phyloP scores from a whole-genome alignment of 2,888 invertebrate species.

The Leptinotarsa juncta region DNA sequence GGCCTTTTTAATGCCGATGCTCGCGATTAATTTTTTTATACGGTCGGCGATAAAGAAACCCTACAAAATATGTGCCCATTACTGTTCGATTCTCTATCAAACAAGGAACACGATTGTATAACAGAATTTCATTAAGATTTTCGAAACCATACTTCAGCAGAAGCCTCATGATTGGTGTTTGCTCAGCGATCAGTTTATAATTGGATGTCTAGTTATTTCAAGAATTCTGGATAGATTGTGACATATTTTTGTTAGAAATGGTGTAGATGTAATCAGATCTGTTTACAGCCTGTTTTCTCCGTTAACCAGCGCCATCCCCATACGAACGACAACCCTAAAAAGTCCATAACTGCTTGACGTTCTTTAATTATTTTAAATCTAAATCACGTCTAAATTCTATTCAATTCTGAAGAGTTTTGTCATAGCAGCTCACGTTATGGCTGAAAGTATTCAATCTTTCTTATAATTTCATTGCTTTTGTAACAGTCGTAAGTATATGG shows the following conservation, averaged over 20 bases:
- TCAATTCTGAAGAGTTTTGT: no score
- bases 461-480: no score
- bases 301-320: no score
- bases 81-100: not conserved
- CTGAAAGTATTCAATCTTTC: no score
- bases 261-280: no score
- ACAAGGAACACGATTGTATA: not conserved
- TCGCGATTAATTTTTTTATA: constrained; percentile 6
- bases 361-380: no score
- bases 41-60: not conserved
- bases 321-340: no score
- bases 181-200: not conserved
- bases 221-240: not conserved
- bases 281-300: no score
- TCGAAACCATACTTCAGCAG: constrained; percentile 1
- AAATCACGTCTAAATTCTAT: no score
- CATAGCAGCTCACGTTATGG: no score
- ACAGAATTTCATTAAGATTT: constrained; percentile 4
- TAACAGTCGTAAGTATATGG: no score
- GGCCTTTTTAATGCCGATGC: constrained; percentile 27
- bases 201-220: not conserved
- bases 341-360: no score
- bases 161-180: constrained; percentile 3
- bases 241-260: not conserved
- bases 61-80: constrained; percentile 6